These are phyloP conservation scores for Gephyroberyx darwinii DNA, from an alignment of 2,797 vertebrate genomes.

Conservation along the genomic window DNA sequence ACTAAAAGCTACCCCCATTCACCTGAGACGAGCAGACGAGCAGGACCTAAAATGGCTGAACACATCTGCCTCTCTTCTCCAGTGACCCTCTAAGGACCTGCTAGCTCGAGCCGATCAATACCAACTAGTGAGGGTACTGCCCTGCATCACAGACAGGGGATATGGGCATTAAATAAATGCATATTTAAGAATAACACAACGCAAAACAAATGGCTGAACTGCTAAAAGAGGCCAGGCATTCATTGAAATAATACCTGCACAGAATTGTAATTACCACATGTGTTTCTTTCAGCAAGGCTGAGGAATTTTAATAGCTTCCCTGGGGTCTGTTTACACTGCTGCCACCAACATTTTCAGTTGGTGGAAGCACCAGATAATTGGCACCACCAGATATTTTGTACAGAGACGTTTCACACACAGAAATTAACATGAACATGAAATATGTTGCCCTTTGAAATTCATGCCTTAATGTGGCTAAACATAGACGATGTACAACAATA, in stretches of 20 bases:
- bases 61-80: conserved; percentile 45
- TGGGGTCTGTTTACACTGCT: conserved; percentile 25
- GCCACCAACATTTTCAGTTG: not conserved
- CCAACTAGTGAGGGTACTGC: conserved; percentile 3
- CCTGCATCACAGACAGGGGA: conserved; percentile 18
- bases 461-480: no score
- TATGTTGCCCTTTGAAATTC: no score
- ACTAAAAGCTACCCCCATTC: conserved; percentile 65
- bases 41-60: conserved; percentile 66
- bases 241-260: conserved; percentile 33
- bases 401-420: no score
- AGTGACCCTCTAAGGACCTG: conserved; percentile 39
- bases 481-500: no score
- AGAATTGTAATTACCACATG: conserved; percentile 50
- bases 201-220: conserved; percentile 30
- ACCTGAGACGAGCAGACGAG: conserved; percentile 62
- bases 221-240: conserved; percentile 3
- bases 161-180: conserved; percentile 28
- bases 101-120: conserved; percentile 57
- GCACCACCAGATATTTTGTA: no score
- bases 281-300: conserved; percentile 41
- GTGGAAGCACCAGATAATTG: no score
- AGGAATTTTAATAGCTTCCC: conserved; percentile 61
- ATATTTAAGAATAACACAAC: conserved; percentile 34
- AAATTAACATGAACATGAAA: no score